Conservation (phyloP, 1,140 invertebrate species). For the Pachyrhynchus sulphureomaculatus region DNA sequence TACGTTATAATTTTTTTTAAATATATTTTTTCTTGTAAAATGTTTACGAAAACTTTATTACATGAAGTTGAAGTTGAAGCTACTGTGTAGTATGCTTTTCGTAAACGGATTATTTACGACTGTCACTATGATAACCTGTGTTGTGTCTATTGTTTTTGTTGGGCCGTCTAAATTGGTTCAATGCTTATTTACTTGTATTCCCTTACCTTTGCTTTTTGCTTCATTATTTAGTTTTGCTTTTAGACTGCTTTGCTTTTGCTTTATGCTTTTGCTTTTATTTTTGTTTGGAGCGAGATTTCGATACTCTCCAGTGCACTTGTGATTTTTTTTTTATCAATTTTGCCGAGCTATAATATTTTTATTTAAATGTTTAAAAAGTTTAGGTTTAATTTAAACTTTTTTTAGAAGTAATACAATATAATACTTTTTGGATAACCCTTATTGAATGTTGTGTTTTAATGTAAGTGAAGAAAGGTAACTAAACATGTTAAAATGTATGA, state of each 20-base stretch:
- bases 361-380: no score
- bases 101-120: not conserved
- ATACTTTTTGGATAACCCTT: constrained; percentile 26
- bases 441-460: constrained; percentile 11
- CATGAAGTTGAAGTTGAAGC: not conserved
- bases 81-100: not conserved
- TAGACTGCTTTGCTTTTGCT: constrained; percentile 27
- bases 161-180: constrained; percentile 18
- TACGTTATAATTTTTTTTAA: constrained; percentile 33
- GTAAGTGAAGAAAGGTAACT: no score
- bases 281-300: constrained; percentile 1
- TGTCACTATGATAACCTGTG: not conserved
- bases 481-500: no score
- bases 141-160: constrained; percentile 13
- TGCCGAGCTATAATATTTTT: constrained; percentile 3
- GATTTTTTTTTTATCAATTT: constrained; percentile 10
- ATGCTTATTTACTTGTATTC: constrained; percentile 15
- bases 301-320: constrained; percentile 13
- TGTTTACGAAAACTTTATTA: not conserved
- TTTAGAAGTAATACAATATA: no score
- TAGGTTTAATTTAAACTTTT: no score
- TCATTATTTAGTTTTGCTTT: constrained; percentile 24
- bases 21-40: not conserved
- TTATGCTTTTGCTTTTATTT: constrained; percentile 24
- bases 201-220: constrained; percentile 16